These are phyloP conservation scores for Nyctibius bracteatus DNA, from an alignment of 2,113 vertebrate genomes.

Conservation along the genomic window DNA sequence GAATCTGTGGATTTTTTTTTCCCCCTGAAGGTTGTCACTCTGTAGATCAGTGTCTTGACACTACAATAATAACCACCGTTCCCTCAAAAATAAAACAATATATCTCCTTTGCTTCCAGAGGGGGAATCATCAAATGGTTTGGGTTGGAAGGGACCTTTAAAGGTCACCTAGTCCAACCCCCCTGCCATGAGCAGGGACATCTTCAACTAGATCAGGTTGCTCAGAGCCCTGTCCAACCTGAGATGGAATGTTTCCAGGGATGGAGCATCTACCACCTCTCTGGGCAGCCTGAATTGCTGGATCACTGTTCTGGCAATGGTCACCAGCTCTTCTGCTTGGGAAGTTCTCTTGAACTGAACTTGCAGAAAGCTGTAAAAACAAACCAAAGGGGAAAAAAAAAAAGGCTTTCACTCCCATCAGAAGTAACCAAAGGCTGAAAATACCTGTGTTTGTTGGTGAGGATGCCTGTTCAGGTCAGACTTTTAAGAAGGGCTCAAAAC, in stretches of 20 bases:
- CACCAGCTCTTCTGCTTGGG: background rate
- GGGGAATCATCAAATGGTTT: background rate
- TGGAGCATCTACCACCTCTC: background rate
- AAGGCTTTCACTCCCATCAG: background rate
- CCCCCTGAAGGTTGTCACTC: background rate
- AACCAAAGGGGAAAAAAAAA: background rate
- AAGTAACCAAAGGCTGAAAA: background rate
- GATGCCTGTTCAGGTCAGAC: background rate
- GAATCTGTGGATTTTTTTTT: background rate
- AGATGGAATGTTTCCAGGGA: background rate
- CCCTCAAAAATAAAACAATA: background rate
- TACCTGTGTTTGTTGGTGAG: background rate
- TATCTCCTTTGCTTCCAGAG: background rate
- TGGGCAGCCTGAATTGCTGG: background rate
- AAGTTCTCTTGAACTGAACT: background rate
- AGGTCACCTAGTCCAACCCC: accelerated
- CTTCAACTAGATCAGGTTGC: background rate
- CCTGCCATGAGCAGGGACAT: background rate
- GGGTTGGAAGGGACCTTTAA: background rate
- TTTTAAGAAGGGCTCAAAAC: background rate
- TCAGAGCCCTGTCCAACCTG: background rate
- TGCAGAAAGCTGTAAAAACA: background rate
- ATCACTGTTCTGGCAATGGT: background rate
- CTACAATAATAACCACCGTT: background rate
- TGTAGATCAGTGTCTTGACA: background rate